Evolutionary conservation across 2,797 vertebrate species (phyloP).

Genomic region (Acrossocheilus fasciatus): DNA sequence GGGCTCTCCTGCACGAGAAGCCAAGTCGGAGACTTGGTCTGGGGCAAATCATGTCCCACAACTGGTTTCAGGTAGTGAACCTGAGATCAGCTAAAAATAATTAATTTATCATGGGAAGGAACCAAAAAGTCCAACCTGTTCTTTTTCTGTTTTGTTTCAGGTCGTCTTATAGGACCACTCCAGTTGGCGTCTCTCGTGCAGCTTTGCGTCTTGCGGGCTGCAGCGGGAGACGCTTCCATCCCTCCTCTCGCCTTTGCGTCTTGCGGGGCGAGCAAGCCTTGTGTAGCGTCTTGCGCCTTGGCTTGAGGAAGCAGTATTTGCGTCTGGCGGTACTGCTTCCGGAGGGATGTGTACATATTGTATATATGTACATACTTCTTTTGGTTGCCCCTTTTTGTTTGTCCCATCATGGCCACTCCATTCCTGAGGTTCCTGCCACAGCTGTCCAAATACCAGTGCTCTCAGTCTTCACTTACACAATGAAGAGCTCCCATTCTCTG

Average conservation of each 20-base stretch:
- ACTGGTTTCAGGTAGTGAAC: not conserved
- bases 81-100: not conserved
- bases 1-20: not conserved
- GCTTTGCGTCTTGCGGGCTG: not conserved
- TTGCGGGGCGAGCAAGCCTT: not conserved
- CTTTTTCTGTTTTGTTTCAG: not conserved
- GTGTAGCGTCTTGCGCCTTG: not conserved
- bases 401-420: not conserved
- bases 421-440: not conserved
- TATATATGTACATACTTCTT: not conserved
- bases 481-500: not conserved
- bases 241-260: not conserved
- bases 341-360: not conserved
- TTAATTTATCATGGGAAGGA: not conserved
- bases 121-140: not conserved
- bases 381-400: not conserved
- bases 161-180: not conserved
- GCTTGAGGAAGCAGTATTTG: not conserved
- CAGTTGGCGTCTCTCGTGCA: not conserved
- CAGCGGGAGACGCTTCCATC: not conserved
- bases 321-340: not conserved
- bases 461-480: not conserved
- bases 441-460: no score
- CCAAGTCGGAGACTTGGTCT: not conserved
- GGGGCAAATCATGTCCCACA: not conserved